Evolutionary conservation across 1,140 invertebrate genomes (phyloP).

Genomic region (Agrilus planipennis): DNA sequence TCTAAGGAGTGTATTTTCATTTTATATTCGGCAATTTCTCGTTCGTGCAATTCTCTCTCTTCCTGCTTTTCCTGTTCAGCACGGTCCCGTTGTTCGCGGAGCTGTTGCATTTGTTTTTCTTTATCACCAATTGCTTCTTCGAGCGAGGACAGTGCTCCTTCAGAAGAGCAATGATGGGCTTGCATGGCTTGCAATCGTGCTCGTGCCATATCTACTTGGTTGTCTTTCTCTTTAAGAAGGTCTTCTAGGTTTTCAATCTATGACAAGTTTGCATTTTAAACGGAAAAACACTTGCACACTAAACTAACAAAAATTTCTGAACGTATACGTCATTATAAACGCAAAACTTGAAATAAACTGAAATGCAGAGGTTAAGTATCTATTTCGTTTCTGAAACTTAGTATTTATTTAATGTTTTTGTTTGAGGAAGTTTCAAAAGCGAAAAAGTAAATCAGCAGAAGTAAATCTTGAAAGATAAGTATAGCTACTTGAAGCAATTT

Average conservation of each 20-base stretch:
- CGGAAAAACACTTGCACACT: no score
- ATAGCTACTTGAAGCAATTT: no score
- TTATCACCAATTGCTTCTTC: constrained; percentile 95
- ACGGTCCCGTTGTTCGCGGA: constrained; percentile 60
- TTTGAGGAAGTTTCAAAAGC: no score
- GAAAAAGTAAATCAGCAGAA: no score
- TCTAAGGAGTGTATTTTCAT: constrained; percentile 84
- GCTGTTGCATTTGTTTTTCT: constrained; percentile 89
- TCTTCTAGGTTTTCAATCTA: constrained; percentile 97
- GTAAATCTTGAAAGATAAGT: no score
- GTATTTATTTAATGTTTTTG: no score
- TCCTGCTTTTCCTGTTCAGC: constrained; percentile 95
- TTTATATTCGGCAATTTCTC: constrained; percentile 90
- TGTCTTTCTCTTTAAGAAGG: constrained; percentile 93
- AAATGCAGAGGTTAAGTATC: no score
- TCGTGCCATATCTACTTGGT: constrained; percentile 90
- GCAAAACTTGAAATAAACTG: no score
- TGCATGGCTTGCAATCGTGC: constrained; percentile 81
- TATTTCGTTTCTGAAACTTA: no score
- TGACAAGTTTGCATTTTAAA: constrained; percentile 9
- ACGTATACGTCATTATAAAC: no score
- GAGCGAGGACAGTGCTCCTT: constrained; percentile 80
- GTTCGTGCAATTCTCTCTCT: constrained; percentile 85
- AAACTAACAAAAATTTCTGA: no score
- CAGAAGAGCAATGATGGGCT: constrained; percentile 83